A percentile compares a stretch with the other conserved stretches of the same genome.
Conservation (phyloP, 2,888 invertebrate genomes). For the Tolmerus cingulatus region DNA sequence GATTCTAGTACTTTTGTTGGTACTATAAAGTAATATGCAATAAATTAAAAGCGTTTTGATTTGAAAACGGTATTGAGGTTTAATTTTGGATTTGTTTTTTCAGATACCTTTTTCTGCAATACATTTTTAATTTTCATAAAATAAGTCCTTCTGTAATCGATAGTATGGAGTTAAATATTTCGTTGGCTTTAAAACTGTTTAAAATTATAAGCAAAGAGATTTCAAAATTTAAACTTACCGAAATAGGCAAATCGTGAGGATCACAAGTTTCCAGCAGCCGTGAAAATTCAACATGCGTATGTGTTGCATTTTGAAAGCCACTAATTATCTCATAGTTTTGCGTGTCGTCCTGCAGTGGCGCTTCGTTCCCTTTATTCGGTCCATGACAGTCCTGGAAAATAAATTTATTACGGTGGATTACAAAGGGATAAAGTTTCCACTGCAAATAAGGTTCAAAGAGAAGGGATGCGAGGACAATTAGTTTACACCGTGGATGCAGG, state of each 20-base stretch:
- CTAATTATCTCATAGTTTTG: constrained; percentile 81
- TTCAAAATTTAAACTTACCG: constrained; percentile 65
- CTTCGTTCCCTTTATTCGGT: constrained; percentile 68
- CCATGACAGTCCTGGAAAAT: constrained; percentile 81
- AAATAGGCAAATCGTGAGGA: constrained; percentile 73
- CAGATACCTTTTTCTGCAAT: no score
- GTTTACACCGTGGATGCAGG: background rate
- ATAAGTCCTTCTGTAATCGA: no score
- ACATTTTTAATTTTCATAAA: no score
- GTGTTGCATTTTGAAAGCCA: constrained; percentile 84
- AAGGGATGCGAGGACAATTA: background rate
- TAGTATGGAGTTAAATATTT: background rate
- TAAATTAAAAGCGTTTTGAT: no score
- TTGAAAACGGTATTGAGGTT: no score
- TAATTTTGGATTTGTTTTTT: no score
- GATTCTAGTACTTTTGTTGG: no score
- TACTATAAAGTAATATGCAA: no score
- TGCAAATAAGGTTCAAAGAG: background rate
- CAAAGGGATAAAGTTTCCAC: background rate
- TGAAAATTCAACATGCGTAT: constrained; percentile 82
- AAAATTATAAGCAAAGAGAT: background rate
- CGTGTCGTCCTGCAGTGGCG: constrained; percentile 77
- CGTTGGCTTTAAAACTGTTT: no score
- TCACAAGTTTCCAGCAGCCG: constrained; percentile 86
- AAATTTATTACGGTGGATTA: background rate